These are phyloP conservation scores for Lathronympha strigana DNA, from an alignment of 2,888 invertebrate genomes.

Conservation along the genomic window DNA sequence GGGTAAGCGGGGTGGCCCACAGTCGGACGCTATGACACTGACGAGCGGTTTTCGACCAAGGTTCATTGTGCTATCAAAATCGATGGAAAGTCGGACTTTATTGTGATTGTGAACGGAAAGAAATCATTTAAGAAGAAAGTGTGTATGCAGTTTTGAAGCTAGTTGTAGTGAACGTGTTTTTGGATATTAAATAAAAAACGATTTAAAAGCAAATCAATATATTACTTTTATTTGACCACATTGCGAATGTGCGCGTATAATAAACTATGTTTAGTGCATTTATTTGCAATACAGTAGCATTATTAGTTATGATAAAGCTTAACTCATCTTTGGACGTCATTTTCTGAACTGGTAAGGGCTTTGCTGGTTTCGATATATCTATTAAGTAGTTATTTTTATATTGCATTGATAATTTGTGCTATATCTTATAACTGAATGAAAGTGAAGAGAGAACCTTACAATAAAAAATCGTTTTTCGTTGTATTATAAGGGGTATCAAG, in stretches of 20 bases:
- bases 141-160: too few relatives aligned
- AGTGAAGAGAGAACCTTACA: not conserved
- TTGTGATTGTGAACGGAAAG: too few relatives aligned
- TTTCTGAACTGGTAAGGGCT: conserved; percentile 79
- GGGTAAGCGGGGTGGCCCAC: too few relatives aligned
- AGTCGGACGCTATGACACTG: too few relatives aligned
- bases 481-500: not conserved
- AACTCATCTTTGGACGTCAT: conserved; percentile 73
- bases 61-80: too few relatives aligned
- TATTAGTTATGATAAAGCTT: conserved; percentile 51
- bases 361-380: conserved; percentile 48
- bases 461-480: not conserved
- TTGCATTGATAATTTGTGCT: not conserved
- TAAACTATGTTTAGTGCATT: conserved; percentile 57
- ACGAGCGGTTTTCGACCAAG: too few relatives aligned
- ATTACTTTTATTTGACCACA: conserved; percentile 56
- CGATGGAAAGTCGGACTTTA: too few relatives aligned
- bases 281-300: conserved; percentile 55
- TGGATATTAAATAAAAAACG: conserved; percentile 41
- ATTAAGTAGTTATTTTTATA: conserved; percentile 15
- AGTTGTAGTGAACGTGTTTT: not conserved
- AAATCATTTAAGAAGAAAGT: too few relatives aligned
- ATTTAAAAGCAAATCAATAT: conserved; percentile 62
- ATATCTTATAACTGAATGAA: conserved; percentile 1
- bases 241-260: conserved; percentile 63